phyloP scores from a whole-genome alignment of 2,888 invertebrate genomes.

The Drosophila barbarae region DNA sequence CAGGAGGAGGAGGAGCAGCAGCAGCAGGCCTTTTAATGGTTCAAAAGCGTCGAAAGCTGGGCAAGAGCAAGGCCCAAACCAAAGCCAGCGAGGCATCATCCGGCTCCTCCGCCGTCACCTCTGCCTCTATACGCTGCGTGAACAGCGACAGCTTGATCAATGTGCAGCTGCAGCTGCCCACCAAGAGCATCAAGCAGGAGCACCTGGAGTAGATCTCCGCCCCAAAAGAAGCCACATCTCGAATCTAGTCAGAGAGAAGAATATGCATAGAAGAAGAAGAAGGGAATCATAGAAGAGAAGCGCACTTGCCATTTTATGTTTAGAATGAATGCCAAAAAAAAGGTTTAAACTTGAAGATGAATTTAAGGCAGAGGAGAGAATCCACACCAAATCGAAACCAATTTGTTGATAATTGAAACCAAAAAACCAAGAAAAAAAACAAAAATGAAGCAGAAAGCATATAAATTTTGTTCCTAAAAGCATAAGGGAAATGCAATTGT shows the following conservation, averaged over 20 bases:
- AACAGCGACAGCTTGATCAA: slow-evolving; percentile 59
- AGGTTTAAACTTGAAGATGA: slow-evolving; percentile 13
- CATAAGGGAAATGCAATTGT: slow-evolving; percentile 28
- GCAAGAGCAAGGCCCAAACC: neutral
- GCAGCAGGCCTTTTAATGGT: neutral
- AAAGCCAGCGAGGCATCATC: slow-evolving; percentile 1
- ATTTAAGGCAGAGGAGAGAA: slow-evolving; percentile 34
- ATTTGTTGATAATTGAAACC: slow-evolving; percentile 51
- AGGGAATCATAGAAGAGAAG: neutral
- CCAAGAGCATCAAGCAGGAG: slow-evolving; percentile 75
- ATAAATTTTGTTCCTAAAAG: slow-evolving; percentile 12
- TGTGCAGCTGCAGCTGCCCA: slow-evolving; percentile 46
- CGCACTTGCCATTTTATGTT: slow-evolving; percentile 34
- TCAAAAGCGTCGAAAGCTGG: slow-evolving; percentile 12
- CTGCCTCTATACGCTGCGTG: slow-evolving; percentile 66
- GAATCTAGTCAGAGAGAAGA: slow-evolving; percentile 33
- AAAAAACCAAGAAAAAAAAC: slow-evolving; percentile 5
- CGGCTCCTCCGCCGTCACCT: slow-evolving; percentile 29
- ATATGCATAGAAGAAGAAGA: neutral
- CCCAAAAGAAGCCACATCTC: slow-evolving; percentile 17
- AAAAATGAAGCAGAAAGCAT: neutral
- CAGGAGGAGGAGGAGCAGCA: neutral
- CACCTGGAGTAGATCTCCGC: slow-evolving; percentile 58
- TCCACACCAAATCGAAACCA: slow-evolving; percentile 32
- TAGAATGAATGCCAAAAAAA: slow-evolving; percentile 33